These are phyloP conservation scores for Chondrilla cf. caribensis DNA, from an alignment of 37 sponge, comb jelly and placozoan species.

Conservation along the genomic window DNA sequence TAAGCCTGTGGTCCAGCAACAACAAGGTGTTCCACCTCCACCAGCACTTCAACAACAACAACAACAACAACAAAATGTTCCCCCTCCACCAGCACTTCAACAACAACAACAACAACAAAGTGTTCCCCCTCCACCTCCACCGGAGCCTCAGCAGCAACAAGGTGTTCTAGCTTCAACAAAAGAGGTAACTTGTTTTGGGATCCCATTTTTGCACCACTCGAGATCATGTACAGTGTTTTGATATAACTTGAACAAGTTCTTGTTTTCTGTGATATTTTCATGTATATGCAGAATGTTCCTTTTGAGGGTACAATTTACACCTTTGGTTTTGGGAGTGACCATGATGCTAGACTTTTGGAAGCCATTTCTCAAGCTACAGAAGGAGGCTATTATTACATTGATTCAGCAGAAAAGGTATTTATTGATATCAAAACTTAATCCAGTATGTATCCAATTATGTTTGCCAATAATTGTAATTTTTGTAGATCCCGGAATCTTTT, in stretches of 20 bases:
- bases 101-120: not conserved
- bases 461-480: not conserved
- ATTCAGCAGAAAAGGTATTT: constrained; percentile 77
- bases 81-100: too few relatives aligned
- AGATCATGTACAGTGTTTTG: too few relatives aligned
- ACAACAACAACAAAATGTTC: too few relatives aligned
- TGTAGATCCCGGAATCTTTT: constrained; percentile 86
- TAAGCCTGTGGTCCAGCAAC: too few relatives aligned
- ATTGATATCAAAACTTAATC: not conserved
- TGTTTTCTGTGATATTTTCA: too few relatives aligned
- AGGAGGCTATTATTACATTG: constrained; percentile 91
- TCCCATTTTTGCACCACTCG: too few relatives aligned
- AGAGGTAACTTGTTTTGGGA: too few relatives aligned
- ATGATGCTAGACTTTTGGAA: constrained; percentile 70
- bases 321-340: constrained; percentile 91
- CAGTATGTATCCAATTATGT: not conserved
- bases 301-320: constrained; percentile 90
- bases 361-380: constrained; percentile 75
- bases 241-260: too few relatives aligned
- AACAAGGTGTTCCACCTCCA: too few relatives aligned
- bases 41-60: too few relatives aligned
- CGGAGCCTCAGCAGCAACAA: not conserved
- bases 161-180: constrained; percentile 1
- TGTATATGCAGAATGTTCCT: not conserved
- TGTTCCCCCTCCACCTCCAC: constrained; percentile 1